Percentiles rank a stretch among this genome's conserved stretches.
phyloP scores from a whole-genome alignment of 2,797 vertebrate species.

The Aselliscus stoliczkanus region DNA sequence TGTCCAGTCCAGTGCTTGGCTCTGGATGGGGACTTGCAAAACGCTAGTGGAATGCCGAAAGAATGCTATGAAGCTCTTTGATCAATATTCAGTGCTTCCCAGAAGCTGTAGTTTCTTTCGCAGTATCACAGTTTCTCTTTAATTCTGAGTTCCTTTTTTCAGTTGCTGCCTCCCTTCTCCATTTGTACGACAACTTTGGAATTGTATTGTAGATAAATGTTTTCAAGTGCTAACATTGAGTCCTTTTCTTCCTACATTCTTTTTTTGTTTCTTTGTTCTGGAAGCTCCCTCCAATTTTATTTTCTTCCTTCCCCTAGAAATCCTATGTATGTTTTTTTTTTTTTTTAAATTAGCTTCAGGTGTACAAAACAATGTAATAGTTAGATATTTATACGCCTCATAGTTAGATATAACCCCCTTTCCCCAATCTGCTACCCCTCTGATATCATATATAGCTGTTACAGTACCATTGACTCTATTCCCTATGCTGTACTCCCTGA shows the following conservation, averaged over 20 bases:
- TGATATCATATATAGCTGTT: too few species aligned
- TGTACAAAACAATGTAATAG: too few species aligned
- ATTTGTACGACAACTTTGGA: not conserved
- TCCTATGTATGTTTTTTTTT: not conserved
- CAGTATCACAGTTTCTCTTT: not conserved
- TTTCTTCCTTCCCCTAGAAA: not conserved
- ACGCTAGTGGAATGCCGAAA: not conserved
- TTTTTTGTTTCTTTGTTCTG: not conserved
- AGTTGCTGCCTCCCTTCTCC: not conserved
- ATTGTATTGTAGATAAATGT: not conserved
- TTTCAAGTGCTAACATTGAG: not conserved
- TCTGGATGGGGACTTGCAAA: rapidly evolving
- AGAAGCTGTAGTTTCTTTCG: not conserved
- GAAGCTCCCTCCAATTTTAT: not conserved
- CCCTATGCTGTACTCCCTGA: too few species aligned
- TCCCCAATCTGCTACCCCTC: too few species aligned
- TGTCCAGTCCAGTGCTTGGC: not conserved
- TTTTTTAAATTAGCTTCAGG: not conserved
- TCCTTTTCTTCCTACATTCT: not conserved
- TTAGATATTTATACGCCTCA: too few species aligned
- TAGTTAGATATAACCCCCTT: too few species aligned
- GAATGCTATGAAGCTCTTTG: not conserved
- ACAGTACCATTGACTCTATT: too few species aligned
- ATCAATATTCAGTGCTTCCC: not conserved
- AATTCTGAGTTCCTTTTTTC: not conserved